Percentiles rank a stretch among this genome's conserved stretches.
Conservation (phyloP, 2,113 vertebrate genomes). For the Ceyx margarethae region DNA sequence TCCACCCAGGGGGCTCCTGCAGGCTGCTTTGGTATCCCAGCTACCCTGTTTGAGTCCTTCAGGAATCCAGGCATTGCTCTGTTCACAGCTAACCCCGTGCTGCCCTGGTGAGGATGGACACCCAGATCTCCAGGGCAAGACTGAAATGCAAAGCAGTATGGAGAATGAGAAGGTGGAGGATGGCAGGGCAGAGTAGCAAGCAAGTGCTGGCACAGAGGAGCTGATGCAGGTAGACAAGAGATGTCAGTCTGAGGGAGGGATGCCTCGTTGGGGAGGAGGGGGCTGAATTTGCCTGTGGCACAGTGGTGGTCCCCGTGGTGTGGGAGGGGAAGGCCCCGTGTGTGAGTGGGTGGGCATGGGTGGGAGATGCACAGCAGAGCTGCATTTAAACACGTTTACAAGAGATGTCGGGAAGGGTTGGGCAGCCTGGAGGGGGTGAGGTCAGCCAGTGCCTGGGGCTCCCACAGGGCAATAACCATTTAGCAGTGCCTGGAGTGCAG, state of each 20-base stretch:
- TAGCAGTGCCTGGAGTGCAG: fast-evolving
- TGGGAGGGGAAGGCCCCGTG: neutral
- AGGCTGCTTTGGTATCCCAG: neutral
- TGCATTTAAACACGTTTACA: neutral
- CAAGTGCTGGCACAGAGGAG: neutral
- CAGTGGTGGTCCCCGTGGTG: neutral
- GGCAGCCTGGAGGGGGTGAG: neutral
- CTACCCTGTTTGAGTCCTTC: neutral
- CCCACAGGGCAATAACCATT: fast-evolving
- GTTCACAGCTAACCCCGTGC: neutral
- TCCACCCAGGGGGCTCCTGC: neutral
- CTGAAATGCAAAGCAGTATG: neutral
- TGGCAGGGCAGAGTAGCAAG: neutral
- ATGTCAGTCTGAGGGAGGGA: neutral
- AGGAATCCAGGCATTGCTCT: neutral
- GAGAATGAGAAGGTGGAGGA: neutral
- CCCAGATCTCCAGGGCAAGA: neutral
- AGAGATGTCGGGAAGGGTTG: fast-evolving
- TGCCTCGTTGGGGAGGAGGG: neutral
- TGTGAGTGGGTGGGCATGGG: neutral
- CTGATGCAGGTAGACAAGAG: neutral
- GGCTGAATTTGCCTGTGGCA: neutral
- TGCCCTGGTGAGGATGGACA: neutral
- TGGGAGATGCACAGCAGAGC: neutral
- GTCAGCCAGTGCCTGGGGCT: neutral